These are phyloP conservation scores for Castor canadensis DNA, from an alignment of 2,113 vertebrate species.

Conservation along the genomic window DNA sequence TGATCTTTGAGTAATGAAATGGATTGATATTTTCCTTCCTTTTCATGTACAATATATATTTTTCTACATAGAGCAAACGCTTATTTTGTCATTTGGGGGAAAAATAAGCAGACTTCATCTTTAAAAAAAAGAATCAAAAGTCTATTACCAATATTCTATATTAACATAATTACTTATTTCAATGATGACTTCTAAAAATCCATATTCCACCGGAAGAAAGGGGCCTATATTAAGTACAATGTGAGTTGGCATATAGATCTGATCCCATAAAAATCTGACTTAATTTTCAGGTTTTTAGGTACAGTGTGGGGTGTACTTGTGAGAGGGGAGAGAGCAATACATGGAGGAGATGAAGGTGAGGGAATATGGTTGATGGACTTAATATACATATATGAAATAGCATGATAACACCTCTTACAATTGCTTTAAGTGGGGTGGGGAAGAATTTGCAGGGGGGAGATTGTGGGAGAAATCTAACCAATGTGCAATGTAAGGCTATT, in stretches of 20 bases:
- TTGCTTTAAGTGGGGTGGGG: too few relatives aligned
- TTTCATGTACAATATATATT: not conserved
- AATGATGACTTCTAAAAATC: not conserved
- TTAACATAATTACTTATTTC: not conserved
- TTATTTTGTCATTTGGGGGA: not conserved
- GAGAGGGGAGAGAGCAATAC: too few relatives aligned
- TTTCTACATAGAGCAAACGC: not conserved
- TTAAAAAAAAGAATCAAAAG: not conserved
- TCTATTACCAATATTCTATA: not conserved
- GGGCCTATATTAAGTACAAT: not conserved
- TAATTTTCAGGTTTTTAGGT: not conserved
- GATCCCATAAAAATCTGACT: not conserved
- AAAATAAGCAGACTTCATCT: not conserved
- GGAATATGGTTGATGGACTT: too few relatives aligned
- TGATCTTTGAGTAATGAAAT: conserved; percentile 12
- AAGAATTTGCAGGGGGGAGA: too few relatives aligned
- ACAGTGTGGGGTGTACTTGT: too few relatives aligned
- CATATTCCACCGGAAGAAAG: not conserved
- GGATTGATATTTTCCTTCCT: not conserved
- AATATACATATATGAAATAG: too few relatives aligned
- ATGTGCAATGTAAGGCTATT: too few relatives aligned
- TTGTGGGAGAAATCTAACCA: too few relatives aligned
- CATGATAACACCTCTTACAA: too few relatives aligned
- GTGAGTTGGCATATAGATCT: not conserved
- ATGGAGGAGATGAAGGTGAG: too few relatives aligned